Evolutionary conservation across 2,113 vertebrate genomes (phyloP).

Genomic region (Harpagus bidentatus): DNA sequence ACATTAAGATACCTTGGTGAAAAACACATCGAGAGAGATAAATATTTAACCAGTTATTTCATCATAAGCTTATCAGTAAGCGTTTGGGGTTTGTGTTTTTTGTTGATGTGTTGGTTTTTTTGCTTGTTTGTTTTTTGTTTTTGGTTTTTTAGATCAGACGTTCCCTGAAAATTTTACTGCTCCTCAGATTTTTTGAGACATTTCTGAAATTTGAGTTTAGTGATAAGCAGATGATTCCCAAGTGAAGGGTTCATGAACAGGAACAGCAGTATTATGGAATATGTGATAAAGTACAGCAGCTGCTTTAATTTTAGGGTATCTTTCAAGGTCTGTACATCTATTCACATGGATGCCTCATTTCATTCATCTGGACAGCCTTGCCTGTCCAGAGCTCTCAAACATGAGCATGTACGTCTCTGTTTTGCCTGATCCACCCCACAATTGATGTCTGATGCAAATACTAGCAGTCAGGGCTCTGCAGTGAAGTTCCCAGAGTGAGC

Average conservation of each 20-base stretch:
- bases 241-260: not conserved
- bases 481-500: not conserved
- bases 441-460: not conserved
- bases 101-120: no score
- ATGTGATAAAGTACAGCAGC: not conserved
- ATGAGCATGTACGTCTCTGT: not conserved
- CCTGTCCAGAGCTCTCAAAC: not conserved
- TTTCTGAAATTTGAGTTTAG: not conserved
- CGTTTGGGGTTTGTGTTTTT: not conserved
- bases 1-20: not conserved
- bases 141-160: not conserved
- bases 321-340: not conserved
- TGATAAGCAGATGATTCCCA: not conserved
- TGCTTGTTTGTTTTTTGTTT: no score
- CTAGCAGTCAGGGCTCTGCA: not conserved
- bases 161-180: not conserved
- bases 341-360: not conserved
- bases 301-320: not conserved
- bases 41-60: not conserved
- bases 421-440: not conserved
- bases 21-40: not conserved
- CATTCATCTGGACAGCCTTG: not conserved
- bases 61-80: not conserved
- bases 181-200: not conserved
- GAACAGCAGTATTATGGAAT: not conserved